These are phyloP conservation scores for Oreocharis arfaki DNA, from an alignment of 2,113 vertebrate genomes.

Conservation along the genomic window DNA sequence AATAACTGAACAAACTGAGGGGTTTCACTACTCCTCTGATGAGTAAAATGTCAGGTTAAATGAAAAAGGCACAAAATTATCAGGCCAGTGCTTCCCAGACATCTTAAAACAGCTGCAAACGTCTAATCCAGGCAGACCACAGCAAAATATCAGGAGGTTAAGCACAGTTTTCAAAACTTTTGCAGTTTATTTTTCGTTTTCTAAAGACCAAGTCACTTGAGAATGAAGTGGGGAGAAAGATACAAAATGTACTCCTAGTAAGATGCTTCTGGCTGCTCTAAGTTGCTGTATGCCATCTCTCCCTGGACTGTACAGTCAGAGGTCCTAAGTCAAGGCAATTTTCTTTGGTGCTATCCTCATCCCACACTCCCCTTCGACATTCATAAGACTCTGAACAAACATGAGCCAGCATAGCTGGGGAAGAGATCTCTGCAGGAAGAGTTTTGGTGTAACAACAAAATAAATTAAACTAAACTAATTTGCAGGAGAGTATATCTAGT, in stretches of 20 bases:
- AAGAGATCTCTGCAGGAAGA: neutral
- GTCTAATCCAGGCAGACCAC: neutral
- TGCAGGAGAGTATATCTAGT: neutral
- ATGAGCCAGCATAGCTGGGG: neutral
- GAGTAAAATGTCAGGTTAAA: neutral
- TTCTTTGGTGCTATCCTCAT: neutral
- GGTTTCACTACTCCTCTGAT: neutral
- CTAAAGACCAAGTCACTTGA: neutral
- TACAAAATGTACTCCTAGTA: neutral
- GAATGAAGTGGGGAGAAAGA: neutral
- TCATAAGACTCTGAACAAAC: neutral
- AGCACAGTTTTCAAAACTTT: neutral
- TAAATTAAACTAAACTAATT: neutral
- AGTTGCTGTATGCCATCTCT: neutral
- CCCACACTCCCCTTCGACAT: neutral
- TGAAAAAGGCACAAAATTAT: neutral
- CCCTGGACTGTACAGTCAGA: neutral
- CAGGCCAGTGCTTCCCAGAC: neutral
- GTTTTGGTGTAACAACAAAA: neutral
- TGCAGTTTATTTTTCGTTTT: neutral
- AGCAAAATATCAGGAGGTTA: neutral
- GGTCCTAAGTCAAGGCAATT: neutral
- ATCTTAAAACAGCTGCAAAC: neutral
- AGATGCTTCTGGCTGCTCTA: neutral
- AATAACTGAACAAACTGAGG: neutral